Evolutionary conservation across 53 echinoderm and acorn worm genomes (phyloP).

Genomic region (Luidia sarsii): DNA sequence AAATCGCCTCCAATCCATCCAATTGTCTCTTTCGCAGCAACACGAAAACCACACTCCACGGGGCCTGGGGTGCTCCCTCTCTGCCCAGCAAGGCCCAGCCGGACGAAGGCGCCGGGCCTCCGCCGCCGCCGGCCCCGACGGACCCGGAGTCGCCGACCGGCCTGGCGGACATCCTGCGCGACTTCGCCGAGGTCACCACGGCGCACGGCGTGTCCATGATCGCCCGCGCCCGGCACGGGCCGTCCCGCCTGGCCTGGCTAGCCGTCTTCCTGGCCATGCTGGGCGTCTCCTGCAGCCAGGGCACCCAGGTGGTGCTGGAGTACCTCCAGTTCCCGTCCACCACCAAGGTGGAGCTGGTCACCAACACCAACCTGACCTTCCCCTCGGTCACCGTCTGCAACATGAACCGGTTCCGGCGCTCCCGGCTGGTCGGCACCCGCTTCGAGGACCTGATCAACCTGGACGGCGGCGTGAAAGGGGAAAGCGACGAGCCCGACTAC

Average conservation of each 20-base stretch:
- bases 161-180: constrained; percentile 58
- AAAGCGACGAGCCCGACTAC: constrained; percentile 38
- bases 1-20: too few species aligned
- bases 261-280: constrained; percentile 46
- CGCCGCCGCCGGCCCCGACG: too few species aligned
- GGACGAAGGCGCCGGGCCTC: neutral
- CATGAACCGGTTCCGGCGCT: constrained; percentile 76
- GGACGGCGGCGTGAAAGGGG: constrained; percentile 55
- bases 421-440: constrained; percentile 56
- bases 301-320: constrained; percentile 39
- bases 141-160: too few species aligned
- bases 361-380: constrained; percentile 57
- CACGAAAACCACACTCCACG: constrained; percentile 5
- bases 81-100: neutral
- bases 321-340: constrained; percentile 60
- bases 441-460: constrained; percentile 67
- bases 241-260: constrained; percentile 66
- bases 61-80: constrained; percentile 26
- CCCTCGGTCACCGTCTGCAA: constrained; percentile 96
- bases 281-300: constrained; percentile 64
- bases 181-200: constrained; percentile 75
- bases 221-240: constrained; percentile 39
- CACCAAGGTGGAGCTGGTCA: constrained; percentile 74
- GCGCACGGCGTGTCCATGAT: constrained; percentile 83
- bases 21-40: constrained; percentile 1